Evolutionary conservation across 2,113 vertebrate species (phyloP).

Genomic region (Tetrax tetrax): DNA sequence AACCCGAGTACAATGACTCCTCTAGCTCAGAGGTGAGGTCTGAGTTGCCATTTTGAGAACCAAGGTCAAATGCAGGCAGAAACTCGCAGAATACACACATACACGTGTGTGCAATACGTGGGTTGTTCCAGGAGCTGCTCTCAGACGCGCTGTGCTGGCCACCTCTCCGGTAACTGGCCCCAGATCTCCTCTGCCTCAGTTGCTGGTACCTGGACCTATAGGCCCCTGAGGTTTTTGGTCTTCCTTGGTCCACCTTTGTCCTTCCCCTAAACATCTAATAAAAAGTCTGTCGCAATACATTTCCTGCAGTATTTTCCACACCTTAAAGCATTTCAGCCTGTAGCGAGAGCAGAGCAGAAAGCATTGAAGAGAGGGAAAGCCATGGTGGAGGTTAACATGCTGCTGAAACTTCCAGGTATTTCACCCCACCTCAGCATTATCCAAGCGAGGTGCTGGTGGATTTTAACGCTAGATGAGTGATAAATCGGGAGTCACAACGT

Average conservation of each 20-base stretch:
- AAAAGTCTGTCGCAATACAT: neutral
- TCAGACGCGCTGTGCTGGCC: neutral
- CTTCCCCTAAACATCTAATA: neutral
- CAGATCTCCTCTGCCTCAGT: neutral
- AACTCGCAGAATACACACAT: no score
- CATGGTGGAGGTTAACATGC: neutral
- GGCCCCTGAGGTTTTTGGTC: neutral
- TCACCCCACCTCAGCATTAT: no score
- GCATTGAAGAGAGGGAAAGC: neutral
- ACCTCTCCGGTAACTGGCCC: fast-evolving
- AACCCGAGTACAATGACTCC: neutral
- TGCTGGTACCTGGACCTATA: neutral
- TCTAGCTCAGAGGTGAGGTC: neutral
- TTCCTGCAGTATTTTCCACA: neutral
- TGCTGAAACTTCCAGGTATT: neutral
- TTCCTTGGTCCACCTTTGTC: neutral
- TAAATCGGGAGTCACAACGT: neutral
- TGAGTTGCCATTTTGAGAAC: neutral
- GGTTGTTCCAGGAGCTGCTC: neutral
- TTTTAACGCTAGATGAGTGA: neutral
- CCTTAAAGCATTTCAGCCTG: neutral
- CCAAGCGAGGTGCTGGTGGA: neutral
- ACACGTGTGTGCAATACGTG: fast-evolving
- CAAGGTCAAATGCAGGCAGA: no score
- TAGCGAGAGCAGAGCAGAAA: neutral